Conservation (phyloP, 1,140 invertebrate species). For the Diachasmimorpha longicaudata region DNA sequence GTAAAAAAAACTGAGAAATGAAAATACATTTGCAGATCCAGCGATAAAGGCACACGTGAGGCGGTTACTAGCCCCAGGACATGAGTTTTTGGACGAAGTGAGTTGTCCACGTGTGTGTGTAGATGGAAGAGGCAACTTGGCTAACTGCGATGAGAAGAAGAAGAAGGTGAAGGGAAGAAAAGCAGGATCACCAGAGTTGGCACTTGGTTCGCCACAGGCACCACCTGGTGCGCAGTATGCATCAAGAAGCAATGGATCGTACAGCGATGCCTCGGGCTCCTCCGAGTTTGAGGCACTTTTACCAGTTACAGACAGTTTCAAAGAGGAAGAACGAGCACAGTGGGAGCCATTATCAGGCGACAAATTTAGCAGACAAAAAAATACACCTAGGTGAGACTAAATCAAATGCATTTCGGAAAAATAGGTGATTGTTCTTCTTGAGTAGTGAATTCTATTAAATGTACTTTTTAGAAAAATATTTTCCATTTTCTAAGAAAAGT, state of each 20-base stretch:
- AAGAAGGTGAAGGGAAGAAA: slow-evolving; percentile 27
- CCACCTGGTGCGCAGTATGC: slow-evolving; percentile 37
- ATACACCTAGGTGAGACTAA: slow-evolving; percentile 54
- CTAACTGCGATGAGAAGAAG: slow-evolving; percentile 45
- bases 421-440: no score
- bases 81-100: slow-evolving; percentile 32
- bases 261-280: slow-evolving; percentile 56
- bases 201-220: slow-evolving; percentile 40
- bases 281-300: slow-evolving; percentile 61
- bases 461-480: no score
- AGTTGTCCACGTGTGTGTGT: slow-evolving; percentile 20
- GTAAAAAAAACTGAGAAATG: background rate
- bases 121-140: slow-evolving; percentile 28
- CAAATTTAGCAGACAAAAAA: slow-evolving; percentile 57
- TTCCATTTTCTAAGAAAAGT: no score
- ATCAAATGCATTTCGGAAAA: no score
- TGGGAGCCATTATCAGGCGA: slow-evolving; percentile 64
- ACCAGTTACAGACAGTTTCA: slow-evolving; percentile 60
- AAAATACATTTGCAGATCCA: slow-evolving; percentile 69
- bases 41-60: slow-evolving; percentile 82
- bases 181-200: slow-evolving; percentile 40
- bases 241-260: slow-evolving; percentile 60
- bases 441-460: no score
- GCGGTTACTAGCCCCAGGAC: slow-evolving; percentile 72
- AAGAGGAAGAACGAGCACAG: slow-evolving; percentile 63